Evolutionary conservation across 1,140 invertebrate genomes (phyloP).

Genomic region (Cherax destructor): DNA sequence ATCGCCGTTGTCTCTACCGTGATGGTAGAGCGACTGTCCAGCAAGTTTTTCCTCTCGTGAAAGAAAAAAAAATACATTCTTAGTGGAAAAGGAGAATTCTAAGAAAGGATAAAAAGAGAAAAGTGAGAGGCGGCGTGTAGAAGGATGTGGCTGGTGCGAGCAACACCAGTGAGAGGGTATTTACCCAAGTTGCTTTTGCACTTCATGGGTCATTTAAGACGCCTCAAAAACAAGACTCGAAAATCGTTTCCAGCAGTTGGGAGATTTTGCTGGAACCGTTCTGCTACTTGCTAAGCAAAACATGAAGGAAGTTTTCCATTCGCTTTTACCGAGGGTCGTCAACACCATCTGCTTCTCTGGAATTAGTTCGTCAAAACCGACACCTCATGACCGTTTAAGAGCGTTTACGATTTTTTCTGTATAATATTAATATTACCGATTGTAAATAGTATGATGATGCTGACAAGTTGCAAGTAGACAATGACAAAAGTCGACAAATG

Average conservation of each 20-base stretch:
- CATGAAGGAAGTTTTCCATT: neutral
- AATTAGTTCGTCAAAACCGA: too few relatives aligned
- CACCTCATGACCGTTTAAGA: too few relatives aligned
- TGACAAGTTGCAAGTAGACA: too few relatives aligned
- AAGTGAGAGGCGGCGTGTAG: neutral
- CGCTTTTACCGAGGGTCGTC: neutral
- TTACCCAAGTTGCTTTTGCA: constrained; percentile 28
- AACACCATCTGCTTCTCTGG: neutral
- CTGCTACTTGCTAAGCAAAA: neutral
- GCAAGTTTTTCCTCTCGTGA: neutral
- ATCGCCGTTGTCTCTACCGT: neutral
- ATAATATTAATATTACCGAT: too few relatives aligned
- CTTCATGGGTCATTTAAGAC: constrained; percentile 35
- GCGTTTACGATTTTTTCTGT: too few relatives aligned
- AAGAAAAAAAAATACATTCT: neutral
- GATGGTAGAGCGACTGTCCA: neutral
- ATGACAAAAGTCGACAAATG: too few relatives aligned
- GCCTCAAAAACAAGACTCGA: constrained; percentile 32
- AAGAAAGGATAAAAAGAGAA: neutral
- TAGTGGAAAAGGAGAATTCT: neutral
- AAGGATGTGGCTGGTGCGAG: neutral
- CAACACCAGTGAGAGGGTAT: neutral
- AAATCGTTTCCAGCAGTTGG: constrained; percentile 41
- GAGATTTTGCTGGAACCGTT: constrained; percentile 15
- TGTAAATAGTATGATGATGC: too few relatives aligned